Base-by-base conservation (phyloP, 2,797 vertebrate genomes). In the Scolopax rusticola region DNA sequence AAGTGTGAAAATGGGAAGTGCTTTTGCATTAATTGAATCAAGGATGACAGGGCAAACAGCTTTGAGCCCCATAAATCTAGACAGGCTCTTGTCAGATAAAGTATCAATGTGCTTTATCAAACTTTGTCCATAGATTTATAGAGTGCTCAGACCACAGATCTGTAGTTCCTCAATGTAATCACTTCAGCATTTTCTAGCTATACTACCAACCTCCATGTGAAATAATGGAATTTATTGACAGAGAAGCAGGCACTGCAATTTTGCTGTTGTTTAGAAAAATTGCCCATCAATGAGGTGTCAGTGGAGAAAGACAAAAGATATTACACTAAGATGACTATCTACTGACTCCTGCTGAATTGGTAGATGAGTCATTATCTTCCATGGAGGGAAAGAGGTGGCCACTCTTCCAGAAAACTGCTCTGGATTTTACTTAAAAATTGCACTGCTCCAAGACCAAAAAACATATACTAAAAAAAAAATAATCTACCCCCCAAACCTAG, bases 171-270 rank as follows among this genome's bases (percentile, higher is more conserved):
- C 92, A 90, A 8, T 84, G 96, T 97, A 97, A 97, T 97, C 96
- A 93, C 95, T 95, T 93, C 50, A 81, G 96, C 92, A 81, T 96
- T 97, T 97, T 94, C 87, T 73, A 94, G 86, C 94, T 90, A 41
- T 69, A 92, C 79, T 86, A 94, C 96, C 91, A 95, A 90, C 85
- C 96, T 96, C 93, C 92, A 87, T 48, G 91, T 89, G 96, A 96
- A 97, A 97, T 97, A 97, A 97, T 97, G 96, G 96, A 94, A 97
- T 97, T 97, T 97, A 97, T 97, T 97, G 97, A 97, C 92, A 96
- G 93, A 97, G 92, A 90, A 96, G 93, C 95, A 77, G 92, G 94
- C 84, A 28, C 82, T 84, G 97, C 96, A 97, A 95, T 97, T 97
- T 96, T 97, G 79, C 92, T 96, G 95, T 85, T 97, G 96, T 97